Base-by-base conservation (phyloP, 2,797 vertebrate species). In the Bryconaethiops microstoma region DNA sequence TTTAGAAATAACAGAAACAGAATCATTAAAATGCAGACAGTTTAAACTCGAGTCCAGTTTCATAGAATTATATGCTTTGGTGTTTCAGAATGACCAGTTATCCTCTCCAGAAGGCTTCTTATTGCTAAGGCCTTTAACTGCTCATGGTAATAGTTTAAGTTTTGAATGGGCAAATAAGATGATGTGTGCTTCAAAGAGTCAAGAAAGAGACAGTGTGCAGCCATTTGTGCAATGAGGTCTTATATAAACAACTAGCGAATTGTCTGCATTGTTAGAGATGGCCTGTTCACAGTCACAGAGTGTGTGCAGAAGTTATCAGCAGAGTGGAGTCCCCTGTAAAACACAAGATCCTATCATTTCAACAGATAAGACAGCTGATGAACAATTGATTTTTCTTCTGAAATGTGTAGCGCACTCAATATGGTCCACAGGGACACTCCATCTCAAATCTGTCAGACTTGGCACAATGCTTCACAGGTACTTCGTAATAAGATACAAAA, bases 121-220 rank as follows among this genome's bases (percentile, higher is more conserved):
- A 40, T 65, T 65, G 16, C 63, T 29, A 64, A 25, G 29, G 57
- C 16, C 4, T 25, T 7, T 21, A 21, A 54, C 14, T 12, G 6
- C 42, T 57, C 6, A 0, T n/a, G 14, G 39, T 67, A 40, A n/a
- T 42, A 19, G 63, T 19, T 3, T 1, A 65, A 40, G 12, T 7
- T 48, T 50, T 50, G 21, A 72, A 35, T 57, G 57, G 21, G 4
- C 52, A 73, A 54, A 73, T 21, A 73, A 73, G 52, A 40, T 57
- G 13, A 23, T 50, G 48, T 14, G 3, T 17, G 14, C 68, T 52
- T 42, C 39, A 21, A 7, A 21, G 29, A 71, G 23, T 52, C 68
- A 52, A 29, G 23, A 69, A 54, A 35, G 50, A 25, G 9, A 52
- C 23, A 54, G 48, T 71, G 45, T 54, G 29, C 29, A 71, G 52